These are phyloP conservation scores for Equus przewalskii DNA, from an alignment of 2,113 vertebrate genomes.

Conservation along the genomic window DNA sequence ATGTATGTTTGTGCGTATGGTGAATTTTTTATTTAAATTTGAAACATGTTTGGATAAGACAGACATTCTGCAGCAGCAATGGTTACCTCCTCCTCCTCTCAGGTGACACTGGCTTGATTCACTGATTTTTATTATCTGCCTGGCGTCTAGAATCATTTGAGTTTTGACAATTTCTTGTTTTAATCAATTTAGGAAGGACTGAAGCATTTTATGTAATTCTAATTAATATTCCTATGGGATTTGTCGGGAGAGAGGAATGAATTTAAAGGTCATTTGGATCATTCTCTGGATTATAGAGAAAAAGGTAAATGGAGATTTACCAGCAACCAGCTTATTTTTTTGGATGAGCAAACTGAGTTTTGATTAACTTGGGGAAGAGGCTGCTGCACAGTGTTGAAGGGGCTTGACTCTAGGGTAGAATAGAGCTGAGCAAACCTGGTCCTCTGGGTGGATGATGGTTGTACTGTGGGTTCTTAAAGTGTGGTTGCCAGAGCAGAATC, in stretches of 20 bases:
- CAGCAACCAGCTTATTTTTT: not conserved
- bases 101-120: not conserved
- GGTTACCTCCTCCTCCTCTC: not conserved
- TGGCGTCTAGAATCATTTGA: constrained; percentile 1
- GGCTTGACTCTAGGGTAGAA: not conserved
- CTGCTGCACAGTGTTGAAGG: not conserved
- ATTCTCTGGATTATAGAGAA: not conserved
- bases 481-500: not conserved
- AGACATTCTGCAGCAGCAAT: not conserved
- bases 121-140: not conserved
- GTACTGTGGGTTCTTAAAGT: not conserved
- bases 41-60: not conserved
- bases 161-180: not conserved
- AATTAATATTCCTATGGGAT: constrained; percentile 31
- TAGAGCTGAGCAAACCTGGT: not conserved
- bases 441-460: not conserved
- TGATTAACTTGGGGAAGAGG: not conserved
- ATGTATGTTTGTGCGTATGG: not conserved
- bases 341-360: not conserved
- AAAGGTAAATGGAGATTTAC: constrained; percentile 11
- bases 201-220: not conserved
- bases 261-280: not conserved
- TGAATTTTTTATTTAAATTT: not conserved
- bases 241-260: not conserved
- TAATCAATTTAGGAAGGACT: not conserved